These are phyloP conservation scores for Drosophila arizonae DNA, from an alignment of 1,140 invertebrate genomes.

Conservation along the genomic window DNA sequence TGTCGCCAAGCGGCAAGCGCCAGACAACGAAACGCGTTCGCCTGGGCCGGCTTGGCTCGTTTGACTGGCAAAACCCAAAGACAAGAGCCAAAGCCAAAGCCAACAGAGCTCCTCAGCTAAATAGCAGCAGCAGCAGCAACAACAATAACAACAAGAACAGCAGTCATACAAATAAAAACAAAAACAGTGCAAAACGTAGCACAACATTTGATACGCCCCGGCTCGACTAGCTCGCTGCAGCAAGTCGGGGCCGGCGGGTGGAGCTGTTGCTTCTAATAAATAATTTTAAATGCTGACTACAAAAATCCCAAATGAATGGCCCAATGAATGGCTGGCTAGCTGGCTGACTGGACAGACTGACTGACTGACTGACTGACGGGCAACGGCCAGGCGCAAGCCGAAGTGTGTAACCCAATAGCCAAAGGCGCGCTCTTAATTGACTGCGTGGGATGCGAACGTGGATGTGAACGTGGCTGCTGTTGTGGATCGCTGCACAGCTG, in stretches of 20 bases:
- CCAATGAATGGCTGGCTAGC: constrained; percentile 14
- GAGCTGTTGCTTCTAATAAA: constrained; percentile 76
- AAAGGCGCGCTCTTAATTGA: constrained; percentile 73
- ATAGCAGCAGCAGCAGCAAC: constrained; percentile 39
- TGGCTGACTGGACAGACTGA: not conserved
- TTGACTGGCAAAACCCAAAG: constrained; percentile 77
- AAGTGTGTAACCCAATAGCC: constrained; percentile 77
- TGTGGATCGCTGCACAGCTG: constrained; percentile 32
- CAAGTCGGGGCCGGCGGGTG: constrained; percentile 20
- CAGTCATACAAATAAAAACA: constrained; percentile 16
- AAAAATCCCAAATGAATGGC: constrained; percentile 43
- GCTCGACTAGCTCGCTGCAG: constrained; percentile 17
- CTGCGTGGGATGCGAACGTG: constrained; percentile 65
- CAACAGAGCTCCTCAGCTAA: constrained; percentile 22
- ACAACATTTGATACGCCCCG: constrained; percentile 73
- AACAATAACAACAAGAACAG: constrained; percentile 37
- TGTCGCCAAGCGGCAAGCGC: constrained; percentile 68
- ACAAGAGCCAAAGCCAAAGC: constrained; percentile 25
- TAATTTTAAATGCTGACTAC: constrained; percentile 79
- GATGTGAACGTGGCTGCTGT: constrained; percentile 15
- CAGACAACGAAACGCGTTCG: constrained; percentile 51
- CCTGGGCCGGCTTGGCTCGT: constrained; percentile 74
- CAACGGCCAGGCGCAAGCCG: constrained; percentile 44
- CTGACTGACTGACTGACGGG: constrained; percentile 8
- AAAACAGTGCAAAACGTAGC: constrained; percentile 45